phyloP scores from a whole-genome alignment of 2,888 invertebrate genomes.

The Lissonota sp. region DNA sequence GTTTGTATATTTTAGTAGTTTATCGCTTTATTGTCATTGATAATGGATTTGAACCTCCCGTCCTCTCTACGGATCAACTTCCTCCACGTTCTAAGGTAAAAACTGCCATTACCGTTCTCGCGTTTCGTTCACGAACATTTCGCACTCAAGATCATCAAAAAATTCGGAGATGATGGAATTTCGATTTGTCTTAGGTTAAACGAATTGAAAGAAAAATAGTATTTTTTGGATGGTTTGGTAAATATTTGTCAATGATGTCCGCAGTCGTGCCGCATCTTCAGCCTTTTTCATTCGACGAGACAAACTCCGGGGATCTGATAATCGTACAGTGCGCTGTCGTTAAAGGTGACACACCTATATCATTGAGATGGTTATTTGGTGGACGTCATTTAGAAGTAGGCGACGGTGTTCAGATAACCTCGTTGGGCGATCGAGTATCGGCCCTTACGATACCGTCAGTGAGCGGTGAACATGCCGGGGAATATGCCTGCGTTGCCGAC shows the following conservation, averaged over 20 bases:
- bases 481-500: constrained; percentile 90
- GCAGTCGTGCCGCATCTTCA: constrained; percentile 84
- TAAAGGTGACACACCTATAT: constrained; percentile 85
- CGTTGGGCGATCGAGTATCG: constrained; percentile 85
- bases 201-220: too few species aligned
- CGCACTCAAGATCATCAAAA: too few species aligned
- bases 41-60: constrained; percentile 48
- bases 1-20: constrained; percentile 23
- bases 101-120: too few species aligned
- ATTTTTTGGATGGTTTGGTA: too few species aligned
- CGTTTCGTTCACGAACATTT: neutral
- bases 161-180: too few species aligned
- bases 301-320: constrained; percentile 85
- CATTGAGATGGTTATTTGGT: constrained; percentile 81
- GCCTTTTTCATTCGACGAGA: constrained; percentile 84
- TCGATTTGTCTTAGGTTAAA: too few species aligned
- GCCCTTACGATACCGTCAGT: constrained; percentile 89
- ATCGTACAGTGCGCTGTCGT: constrained; percentile 87
- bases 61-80: constrained; percentile 45
- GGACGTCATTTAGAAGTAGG: constrained; percentile 82
- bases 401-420: constrained; percentile 80
- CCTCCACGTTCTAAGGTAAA: neutral
- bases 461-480: constrained; percentile 89
- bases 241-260: constrained; percentile 59
- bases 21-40: constrained; percentile 37